A percentile compares a stretch with the other conserved stretches of the same genome.
These are phyloP conservation scores for Drosophila ogumai DNA, from an alignment of 1,140 invertebrate species.

Conservation along the genomic window DNA sequence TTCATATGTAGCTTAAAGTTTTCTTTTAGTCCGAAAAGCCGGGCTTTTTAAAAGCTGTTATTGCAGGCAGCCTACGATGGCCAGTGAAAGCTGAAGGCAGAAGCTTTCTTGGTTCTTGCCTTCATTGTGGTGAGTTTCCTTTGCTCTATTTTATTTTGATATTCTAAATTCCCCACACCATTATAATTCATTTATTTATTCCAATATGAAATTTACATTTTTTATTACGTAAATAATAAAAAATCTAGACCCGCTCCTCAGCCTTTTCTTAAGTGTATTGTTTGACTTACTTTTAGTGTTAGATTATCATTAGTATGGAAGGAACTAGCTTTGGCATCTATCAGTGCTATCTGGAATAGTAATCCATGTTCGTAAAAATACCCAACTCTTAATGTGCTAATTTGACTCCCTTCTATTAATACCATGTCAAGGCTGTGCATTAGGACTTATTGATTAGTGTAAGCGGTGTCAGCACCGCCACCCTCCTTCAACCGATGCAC, in stretches of 20 bases:
- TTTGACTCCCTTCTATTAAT: conserved; percentile 18
- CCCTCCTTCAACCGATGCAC: conserved; percentile 1
- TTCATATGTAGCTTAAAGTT: conserved; percentile 23
- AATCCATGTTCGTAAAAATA: not conserved
- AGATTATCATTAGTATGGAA: not conserved
- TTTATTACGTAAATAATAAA: too few species aligned
- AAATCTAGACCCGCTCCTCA: not conserved
- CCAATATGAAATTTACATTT: too few species aligned
- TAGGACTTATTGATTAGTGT: conserved; percentile 61
- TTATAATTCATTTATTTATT: not conserved
- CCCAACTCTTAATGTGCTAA: conserved; percentile 6
- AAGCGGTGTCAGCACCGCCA: conserved; percentile 31
- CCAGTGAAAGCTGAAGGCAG: not conserved
- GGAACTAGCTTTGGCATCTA: not conserved
- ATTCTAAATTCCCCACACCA: conserved; percentile 2
- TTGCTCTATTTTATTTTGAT: not conserved
- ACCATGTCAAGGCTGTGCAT: conserved; percentile 39
- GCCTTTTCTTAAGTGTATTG: not conserved
- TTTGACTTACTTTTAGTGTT: not conserved
- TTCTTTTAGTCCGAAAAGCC: not conserved
- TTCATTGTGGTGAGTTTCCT: conserved; percentile 19
- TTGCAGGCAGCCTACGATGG: not conserved
- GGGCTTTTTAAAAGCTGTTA: conserved; percentile 2
- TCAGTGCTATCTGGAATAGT: not conserved
- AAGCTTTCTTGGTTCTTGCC: conserved; percentile 55